Evolutionary conservation across 2,888 invertebrate genomes (phyloP).

Genomic region (Caenorhabditis sp.): DNA sequence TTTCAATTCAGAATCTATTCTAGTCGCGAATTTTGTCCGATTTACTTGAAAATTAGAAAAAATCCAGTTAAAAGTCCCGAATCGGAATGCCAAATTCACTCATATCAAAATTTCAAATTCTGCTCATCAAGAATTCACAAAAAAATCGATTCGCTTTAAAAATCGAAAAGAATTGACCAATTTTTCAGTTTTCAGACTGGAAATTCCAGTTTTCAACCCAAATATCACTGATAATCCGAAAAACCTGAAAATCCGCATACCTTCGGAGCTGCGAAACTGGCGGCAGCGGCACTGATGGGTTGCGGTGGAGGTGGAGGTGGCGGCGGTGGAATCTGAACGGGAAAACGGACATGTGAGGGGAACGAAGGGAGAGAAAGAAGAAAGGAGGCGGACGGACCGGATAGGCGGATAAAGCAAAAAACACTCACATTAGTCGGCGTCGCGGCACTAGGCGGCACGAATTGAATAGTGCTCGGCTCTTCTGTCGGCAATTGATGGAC

Average conservation of each 20-base stretch:
- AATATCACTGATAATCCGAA: too few species aligned
- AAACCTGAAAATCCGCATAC: too few species aligned
- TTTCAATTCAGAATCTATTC: too few species aligned
- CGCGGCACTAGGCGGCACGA: conserved; percentile 61
- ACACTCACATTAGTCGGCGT: conserved; percentile 63
- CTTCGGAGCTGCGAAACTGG: conserved; percentile 55
- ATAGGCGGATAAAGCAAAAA: conserved; percentile 40
- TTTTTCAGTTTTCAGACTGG: too few species aligned
- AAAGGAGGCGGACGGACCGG: neutral
- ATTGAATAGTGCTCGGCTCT: conserved; percentile 66
- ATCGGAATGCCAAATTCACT: too few species aligned
- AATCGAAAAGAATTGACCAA: too few species aligned
- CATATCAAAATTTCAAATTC: too few species aligned
- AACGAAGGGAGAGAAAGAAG: conserved; percentile 18
- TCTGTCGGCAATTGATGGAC: conserved; percentile 71
- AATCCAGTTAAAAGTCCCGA: too few species aligned
- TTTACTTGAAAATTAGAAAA: neutral
- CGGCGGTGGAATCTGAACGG: conserved; percentile 67
- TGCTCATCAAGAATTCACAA: too few species aligned
- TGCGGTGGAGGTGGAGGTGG: conserved; percentile 79
- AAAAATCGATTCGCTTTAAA: too few species aligned
- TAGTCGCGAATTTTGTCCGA: neutral
- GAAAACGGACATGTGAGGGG: conserved; percentile 33
- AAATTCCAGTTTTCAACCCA: too few species aligned
- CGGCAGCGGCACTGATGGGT: conserved; percentile 59